These are phyloP conservation scores for Tenthredo scrophulariae DNA, from an alignment of 2,888 invertebrate genomes.

Conservation along the genomic window DNA sequence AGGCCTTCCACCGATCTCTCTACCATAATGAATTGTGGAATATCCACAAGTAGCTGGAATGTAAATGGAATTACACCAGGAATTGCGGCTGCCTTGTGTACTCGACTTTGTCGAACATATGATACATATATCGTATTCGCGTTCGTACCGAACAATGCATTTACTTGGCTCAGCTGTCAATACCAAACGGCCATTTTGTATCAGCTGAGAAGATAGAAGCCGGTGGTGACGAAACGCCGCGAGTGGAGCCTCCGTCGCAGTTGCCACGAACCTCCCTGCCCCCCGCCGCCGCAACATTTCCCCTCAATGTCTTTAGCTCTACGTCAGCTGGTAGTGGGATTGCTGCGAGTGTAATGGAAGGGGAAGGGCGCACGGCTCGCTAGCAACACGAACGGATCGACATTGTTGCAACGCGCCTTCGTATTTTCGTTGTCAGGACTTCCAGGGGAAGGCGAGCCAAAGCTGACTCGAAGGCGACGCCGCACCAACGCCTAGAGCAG, in stretches of 20 bases:
- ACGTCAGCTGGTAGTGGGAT: slow-evolving; percentile 51
- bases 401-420: slow-evolving; percentile 27
- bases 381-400: slow-evolving; percentile 44
- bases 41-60: background rate
- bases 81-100: background rate
- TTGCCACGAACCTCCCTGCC: background rate
- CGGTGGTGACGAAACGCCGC: slow-evolving; percentile 63
- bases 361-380: slow-evolving; percentile 46
- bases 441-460: background rate
- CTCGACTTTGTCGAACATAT: slow-evolving; percentile 8
- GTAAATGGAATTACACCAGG: background rate
- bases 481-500: slow-evolving; percentile 65
- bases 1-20: slow-evolving; percentile 35
- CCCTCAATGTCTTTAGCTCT: slow-evolving; percentile 52
- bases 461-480: slow-evolving; percentile 65
- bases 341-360: background rate
- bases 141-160: background rate
- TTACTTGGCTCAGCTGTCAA: slow-evolving; percentile 63
- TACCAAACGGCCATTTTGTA: slow-evolving; percentile 64
- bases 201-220: slow-evolving; percentile 64
- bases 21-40: slow-evolving; percentile 18
- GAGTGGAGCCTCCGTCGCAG: slow-evolving; percentile 46
- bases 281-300: background rate
- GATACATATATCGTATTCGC: slow-evolving; percentile 7
- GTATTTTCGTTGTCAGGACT: slow-evolving; percentile 37